phyloP scores from a whole-genome alignment of 2,113 vertebrate species.

The Corythoichthys haematopterus region DNA sequence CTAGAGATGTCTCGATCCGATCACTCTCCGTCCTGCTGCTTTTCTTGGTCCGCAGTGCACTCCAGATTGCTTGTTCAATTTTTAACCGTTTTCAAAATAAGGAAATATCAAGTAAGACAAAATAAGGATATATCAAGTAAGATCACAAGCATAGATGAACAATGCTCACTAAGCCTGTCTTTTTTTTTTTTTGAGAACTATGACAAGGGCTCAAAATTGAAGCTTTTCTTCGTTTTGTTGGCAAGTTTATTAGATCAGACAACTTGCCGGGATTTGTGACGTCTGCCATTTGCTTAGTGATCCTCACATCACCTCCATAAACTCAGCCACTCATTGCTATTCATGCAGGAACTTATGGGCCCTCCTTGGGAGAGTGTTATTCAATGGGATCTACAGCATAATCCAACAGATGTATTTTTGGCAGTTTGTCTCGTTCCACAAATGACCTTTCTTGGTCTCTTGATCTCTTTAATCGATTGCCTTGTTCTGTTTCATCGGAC shows the following conservation, averaged over 20 bases:
- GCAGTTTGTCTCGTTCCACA: conserved; percentile 27
- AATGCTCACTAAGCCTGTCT: neutral
- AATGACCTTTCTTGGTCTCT: conserved; percentile 31
- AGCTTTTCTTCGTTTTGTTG: conserved; percentile 27
- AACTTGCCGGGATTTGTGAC: conserved; percentile 34
- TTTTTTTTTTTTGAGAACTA: neutral
- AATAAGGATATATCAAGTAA: conserved; percentile 12
- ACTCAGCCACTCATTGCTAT: conserved; percentile 44
- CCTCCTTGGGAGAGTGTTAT: conserved; percentile 12
- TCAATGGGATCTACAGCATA: conserved; percentile 32
- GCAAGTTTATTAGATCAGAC: conserved; percentile 39
- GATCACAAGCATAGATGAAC: neutral
- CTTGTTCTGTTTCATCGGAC: conserved; percentile 36
- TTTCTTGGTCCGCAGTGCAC: too few species aligned
- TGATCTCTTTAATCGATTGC: conserved; percentile 54
- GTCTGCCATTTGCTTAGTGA: conserved; percentile 42
- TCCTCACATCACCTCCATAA: conserved; percentile 26
- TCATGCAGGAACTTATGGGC: conserved; percentile 29
- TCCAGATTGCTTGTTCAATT: neutral
- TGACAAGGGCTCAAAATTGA: conserved; percentile 16
- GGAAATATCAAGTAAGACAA: conserved; percentile 16
- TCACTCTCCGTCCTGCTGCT: too few species aligned
- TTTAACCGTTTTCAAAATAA: conserved; percentile 14
- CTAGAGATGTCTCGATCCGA: too few species aligned
- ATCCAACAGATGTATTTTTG: conserved; percentile 48